These are phyloP conservation scores for Noctua janthina DNA, from an alignment of 2,888 invertebrate genomes.

Conservation along the genomic window DNA sequence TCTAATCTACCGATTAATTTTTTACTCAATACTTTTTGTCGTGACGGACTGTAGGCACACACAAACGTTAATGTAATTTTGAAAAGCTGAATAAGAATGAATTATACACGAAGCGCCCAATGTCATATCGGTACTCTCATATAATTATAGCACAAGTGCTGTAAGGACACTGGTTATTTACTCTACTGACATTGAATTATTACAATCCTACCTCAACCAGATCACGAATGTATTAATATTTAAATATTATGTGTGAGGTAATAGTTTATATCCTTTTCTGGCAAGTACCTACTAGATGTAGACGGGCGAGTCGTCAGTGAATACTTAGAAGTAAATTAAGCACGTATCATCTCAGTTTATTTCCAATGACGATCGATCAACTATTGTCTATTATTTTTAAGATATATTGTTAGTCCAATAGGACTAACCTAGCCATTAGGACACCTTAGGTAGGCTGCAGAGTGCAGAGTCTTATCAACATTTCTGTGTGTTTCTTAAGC, in stretches of 20 bases:
- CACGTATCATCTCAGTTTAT: conserved; percentile 21
- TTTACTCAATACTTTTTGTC: conserved; percentile 37
- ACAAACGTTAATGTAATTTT: conserved; percentile 41
- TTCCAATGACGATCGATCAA: conserved; percentile 8
- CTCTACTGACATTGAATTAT: conserved; percentile 68
- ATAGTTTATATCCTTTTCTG: conserved; percentile 47
- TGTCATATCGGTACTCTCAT: conserved; percentile 50
- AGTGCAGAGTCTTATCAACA: background rate
- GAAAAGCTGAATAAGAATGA: conserved; percentile 45
- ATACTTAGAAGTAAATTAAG: conserved; percentile 17
- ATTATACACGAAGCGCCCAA: conserved; percentile 53
- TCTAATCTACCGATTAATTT: conserved; percentile 10
- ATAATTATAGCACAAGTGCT: conserved; percentile 56
- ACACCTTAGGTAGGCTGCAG: background rate
- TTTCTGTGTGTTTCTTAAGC: background rate
- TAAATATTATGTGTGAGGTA: conserved; percentile 49
- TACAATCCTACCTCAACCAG: conserved; percentile 56
- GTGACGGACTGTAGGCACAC: conserved; percentile 18
- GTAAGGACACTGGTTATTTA: conserved; percentile 65
- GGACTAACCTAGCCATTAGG: too few species aligned
- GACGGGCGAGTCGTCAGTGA: conserved; percentile 18
- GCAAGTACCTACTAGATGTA: conserved; percentile 10
- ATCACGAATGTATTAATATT: conserved; percentile 60
- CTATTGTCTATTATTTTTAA: conserved; percentile 3
- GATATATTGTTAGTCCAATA: background rate